Percentiles rank a stretch among this genome's conserved stretches.
phyloP scores from a whole-genome alignment of 2,888 invertebrate genomes.

The Sinohyriopsis cumingii region DNA sequence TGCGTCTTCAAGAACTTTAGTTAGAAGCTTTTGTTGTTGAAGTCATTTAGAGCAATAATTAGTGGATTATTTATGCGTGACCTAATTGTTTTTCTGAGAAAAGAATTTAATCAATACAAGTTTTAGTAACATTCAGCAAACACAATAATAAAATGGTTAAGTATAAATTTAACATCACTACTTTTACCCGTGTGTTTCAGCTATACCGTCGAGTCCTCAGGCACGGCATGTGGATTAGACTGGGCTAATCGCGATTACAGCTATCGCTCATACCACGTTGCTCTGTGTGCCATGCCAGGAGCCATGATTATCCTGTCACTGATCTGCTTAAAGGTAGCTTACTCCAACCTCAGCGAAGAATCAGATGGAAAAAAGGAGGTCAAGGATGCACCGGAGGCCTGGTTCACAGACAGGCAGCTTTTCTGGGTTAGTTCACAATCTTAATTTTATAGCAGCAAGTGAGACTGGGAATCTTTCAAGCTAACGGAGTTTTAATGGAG shows the following conservation, averaged over 20 bases:
- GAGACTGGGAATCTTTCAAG: no score
- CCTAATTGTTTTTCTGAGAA: no score
- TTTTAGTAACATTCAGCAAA: no score
- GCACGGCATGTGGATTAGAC: slow-evolving; percentile 41
- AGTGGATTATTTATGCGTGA: no score
- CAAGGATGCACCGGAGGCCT: slow-evolving; percentile 12
- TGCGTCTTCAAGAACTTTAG: no score
- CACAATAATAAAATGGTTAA: no score
- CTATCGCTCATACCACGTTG: slow-evolving; percentile 27
- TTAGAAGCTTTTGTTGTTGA: no score
- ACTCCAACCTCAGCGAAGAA: neutral
- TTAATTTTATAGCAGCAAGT: neutral
- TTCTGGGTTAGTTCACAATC: slow-evolving; percentile 30
- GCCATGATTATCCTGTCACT: slow-evolving; percentile 20
- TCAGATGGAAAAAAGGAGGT: slow-evolving; percentile 8
- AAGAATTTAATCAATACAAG: no score
- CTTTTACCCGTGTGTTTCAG: slow-evolving; percentile 12
- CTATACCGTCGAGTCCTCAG: slow-evolving; percentile 37
- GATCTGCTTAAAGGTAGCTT: slow-evolving; percentile 21
- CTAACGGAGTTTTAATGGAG: no score
- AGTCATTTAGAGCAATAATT: no score
- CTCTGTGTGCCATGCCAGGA: slow-evolving; percentile 14
- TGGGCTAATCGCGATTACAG: slow-evolving; percentile 28
- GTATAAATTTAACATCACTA: no score
- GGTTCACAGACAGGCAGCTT: slow-evolving; percentile 41